phyloP scores from a whole-genome alignment of 2,888 invertebrate genomes.

The Megalurothrips usitatus region DNA sequence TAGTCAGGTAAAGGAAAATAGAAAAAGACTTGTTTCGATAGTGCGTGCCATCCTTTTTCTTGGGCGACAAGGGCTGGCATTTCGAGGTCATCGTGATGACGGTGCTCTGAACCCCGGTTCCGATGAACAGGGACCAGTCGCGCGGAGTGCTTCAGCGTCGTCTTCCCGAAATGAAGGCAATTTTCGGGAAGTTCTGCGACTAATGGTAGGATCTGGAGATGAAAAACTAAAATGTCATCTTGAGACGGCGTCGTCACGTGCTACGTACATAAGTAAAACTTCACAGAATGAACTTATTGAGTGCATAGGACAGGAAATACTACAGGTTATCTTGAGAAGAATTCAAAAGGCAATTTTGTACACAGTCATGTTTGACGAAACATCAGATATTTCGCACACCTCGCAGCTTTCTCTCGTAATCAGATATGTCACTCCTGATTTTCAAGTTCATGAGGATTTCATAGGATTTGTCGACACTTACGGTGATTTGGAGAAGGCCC shows the following conservation, averaged over 20 bases:
- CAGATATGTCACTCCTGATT: slow-evolving; percentile 37
- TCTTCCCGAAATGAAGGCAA: slow-evolving; percentile 36
- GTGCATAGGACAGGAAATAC: slow-evolving; percentile 39
- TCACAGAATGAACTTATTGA: slow-evolving; percentile 41
- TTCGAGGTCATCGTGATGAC: slow-evolving; percentile 39
- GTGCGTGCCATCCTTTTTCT: slow-evolving; percentile 38
- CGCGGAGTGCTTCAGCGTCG: not conserved
- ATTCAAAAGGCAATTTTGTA: slow-evolving; percentile 37
- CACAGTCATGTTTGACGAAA: slow-evolving; percentile 41
- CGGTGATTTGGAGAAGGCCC: slow-evolving; percentile 10
- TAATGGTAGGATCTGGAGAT: slow-evolving; percentile 39
- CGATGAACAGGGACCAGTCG: slow-evolving; percentile 30
- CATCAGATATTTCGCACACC: slow-evolving; percentile 40
- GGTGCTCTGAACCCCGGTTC: slow-evolving; percentile 33
- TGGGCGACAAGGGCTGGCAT: slow-evolving; percentile 40
- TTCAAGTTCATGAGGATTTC: slow-evolving; percentile 38
- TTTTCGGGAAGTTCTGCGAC: slow-evolving; percentile 38
- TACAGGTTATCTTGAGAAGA: slow-evolving; percentile 11
- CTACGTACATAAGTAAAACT: slow-evolving; percentile 40
- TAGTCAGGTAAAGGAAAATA: slow-evolving; percentile 37
- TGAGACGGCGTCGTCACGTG: slow-evolving; percentile 36
- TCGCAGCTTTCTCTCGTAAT: slow-evolving; percentile 41
- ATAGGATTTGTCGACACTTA: slow-evolving; percentile 39
- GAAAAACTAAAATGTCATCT: slow-evolving; percentile 38
- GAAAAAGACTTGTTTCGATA: slow-evolving; percentile 36